Conservation (phyloP, 2,888 invertebrate genomes). For the Schizaphis graminum region DNA sequence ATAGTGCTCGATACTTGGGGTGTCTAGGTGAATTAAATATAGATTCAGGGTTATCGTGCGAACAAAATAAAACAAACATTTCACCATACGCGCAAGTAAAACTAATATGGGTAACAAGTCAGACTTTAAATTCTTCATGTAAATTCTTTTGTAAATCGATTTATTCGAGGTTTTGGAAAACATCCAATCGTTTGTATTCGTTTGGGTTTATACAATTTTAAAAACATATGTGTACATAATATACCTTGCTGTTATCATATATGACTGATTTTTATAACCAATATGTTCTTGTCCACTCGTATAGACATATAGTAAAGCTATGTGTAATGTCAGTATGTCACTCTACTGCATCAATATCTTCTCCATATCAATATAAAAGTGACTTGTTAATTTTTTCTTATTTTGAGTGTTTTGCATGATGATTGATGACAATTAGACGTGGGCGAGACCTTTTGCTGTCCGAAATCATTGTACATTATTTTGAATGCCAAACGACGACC, state of each 20-base stretch:
- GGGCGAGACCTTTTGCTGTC: slow-evolving; percentile 60
- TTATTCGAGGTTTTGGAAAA: slow-evolving; percentile 21
- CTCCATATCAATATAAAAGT: neutral
- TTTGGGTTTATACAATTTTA: neutral
- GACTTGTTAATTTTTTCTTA: neutral
- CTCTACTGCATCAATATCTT: neutral
- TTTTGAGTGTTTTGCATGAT: neutral
- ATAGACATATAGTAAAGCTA: neutral
- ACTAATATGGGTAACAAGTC: neutral
- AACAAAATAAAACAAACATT: slow-evolving; percentile 44
- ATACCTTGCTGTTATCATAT: neutral
- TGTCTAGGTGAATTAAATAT: slow-evolving; percentile 43
- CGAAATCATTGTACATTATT: slow-evolving; percentile 32
- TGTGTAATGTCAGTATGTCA: neutral
- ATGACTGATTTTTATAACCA: neutral
- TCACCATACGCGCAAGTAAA: neutral
- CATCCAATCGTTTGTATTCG: neutral
- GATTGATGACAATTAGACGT: slow-evolving; percentile 45
- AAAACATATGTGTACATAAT: neutral
- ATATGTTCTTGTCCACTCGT: neutral
- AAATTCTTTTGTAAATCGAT: slow-evolving; percentile 23
- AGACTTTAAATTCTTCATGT: neutral
- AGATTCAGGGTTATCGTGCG: slow-evolving; percentile 45
- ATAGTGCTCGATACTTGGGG: neutral
- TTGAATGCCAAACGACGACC: slow-evolving; percentile 63